Evolutionary conservation across 2,113 vertebrate genomes (phyloP).

Genomic region (Noturus placidus): DNA sequence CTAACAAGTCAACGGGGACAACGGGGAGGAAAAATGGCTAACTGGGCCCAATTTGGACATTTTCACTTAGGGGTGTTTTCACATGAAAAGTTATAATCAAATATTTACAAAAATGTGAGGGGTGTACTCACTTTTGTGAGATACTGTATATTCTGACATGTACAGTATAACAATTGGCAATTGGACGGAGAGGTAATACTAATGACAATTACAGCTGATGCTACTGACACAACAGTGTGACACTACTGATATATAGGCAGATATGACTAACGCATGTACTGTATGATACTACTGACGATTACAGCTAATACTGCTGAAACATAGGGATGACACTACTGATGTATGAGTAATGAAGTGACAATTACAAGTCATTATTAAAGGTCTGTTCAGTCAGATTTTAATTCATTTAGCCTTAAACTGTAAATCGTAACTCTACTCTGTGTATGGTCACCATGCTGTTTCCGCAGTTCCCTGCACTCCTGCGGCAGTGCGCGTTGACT

Average conservation of each 20-base stretch:
- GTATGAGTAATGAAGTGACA: background rate
- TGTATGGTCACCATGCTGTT: background rate
- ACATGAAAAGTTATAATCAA: too few species aligned
- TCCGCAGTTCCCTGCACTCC: slow-evolving; percentile 70
- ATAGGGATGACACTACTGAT: background rate
- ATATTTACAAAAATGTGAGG: too few species aligned
- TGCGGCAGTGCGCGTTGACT: slow-evolving; percentile 55
- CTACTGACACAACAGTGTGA: background rate
- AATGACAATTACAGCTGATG: background rate
- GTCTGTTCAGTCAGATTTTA: background rate
- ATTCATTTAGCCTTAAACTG: background rate
- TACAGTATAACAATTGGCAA: background rate
- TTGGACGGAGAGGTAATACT: background rate
- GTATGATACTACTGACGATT: background rate
- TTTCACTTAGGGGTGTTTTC: too few species aligned
- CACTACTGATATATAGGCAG: background rate
- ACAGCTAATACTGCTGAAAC: background rate
- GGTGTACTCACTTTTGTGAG: too few species aligned
- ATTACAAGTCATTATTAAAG: background rate
- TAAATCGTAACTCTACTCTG: background rate
- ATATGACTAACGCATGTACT: background rate
- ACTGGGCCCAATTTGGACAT: too few species aligned
- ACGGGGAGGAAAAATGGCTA: too few species aligned
- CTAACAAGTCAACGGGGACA: too few species aligned
- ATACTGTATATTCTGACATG: background rate